These are phyloP conservation scores for Natator depressus DNA, from an alignment of 2,113 vertebrate genomes.

Conservation along the genomic window DNA sequence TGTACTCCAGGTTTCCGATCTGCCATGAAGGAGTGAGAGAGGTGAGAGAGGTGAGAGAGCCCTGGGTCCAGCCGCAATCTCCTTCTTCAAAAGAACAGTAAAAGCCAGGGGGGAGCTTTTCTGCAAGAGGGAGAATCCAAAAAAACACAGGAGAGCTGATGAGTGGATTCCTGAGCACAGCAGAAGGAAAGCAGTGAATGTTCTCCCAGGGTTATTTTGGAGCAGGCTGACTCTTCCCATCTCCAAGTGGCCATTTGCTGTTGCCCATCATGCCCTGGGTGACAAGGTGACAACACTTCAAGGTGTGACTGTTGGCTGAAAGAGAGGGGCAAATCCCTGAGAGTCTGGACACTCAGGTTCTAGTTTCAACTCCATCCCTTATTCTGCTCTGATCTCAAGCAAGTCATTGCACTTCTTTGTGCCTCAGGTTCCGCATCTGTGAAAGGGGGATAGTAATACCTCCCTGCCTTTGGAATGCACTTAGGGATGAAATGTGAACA, in stretches of 20 bases:
- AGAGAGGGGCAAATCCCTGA: not conserved
- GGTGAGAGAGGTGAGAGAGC: slow-evolving; percentile 25
- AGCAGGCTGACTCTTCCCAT: fast-evolving
- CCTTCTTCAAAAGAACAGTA: slow-evolving; percentile 93
- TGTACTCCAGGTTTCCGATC: slow-evolving; percentile 75
- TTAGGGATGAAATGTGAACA: not conserved
- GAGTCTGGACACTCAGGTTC: not conserved
- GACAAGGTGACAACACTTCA: not conserved
- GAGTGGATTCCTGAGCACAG: not conserved
- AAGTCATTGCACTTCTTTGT: not conserved
- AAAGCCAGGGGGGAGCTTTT: slow-evolving; percentile 89
- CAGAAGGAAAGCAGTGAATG: not conserved
- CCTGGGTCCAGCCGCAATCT: slow-evolving; percentile 88
- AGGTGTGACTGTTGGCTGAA: fast-evolving
- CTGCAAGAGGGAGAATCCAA: slow-evolving; percentile 75
- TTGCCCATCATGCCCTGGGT: not conserved
- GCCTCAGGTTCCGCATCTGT: not conserved
- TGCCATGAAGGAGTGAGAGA: slow-evolving; percentile 79
- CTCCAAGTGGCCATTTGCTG: not conserved
- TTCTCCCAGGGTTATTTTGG: not conserved
- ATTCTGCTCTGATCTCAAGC: not conserved
- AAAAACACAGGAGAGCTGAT: not conserved
- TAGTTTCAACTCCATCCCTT: not conserved
- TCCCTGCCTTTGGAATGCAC: not conserved
- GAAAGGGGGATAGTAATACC: not conserved